Percentiles rank a stretch among this genome's conserved stretches.
Evolutionary conservation across 2,113 vertebrate genomes (phyloP).

Genomic region (Lanius collurio): DNA sequence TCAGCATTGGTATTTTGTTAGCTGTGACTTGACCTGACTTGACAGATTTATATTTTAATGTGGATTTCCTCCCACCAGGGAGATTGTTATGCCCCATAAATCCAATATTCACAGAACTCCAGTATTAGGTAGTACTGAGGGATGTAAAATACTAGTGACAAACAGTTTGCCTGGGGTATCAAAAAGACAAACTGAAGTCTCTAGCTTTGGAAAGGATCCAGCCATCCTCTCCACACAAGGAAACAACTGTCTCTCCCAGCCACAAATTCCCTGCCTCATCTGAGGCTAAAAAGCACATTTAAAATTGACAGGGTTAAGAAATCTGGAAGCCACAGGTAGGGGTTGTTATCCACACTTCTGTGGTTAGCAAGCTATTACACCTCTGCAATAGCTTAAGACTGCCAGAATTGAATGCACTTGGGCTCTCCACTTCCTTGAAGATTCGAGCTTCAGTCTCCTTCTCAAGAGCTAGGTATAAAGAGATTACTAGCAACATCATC

Average conservation of each 20-base stretch:
- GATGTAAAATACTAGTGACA: slow-evolving; percentile 21
- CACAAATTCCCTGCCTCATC: not conserved
- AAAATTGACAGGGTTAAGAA: slow-evolving; percentile 30
- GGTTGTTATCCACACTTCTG: not conserved
- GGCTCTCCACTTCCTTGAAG: not conserved
- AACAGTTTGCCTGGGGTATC: not conserved
- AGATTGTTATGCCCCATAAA: slow-evolving; percentile 44
- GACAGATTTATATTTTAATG: slow-evolving; percentile 45
- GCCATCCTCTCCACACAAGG: not conserved
- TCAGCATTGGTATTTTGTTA: slow-evolving; percentile 4
- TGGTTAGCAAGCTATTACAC: not conserved
- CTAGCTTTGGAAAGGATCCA: slow-evolving; percentile 7
- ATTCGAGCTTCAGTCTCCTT: not conserved
- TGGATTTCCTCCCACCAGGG: slow-evolving; percentile 31
- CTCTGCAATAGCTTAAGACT: not conserved
- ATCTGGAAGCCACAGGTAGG: not conserved
- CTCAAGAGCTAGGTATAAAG: not conserved
- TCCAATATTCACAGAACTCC: slow-evolving; percentile 19
- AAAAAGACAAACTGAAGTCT: not conserved
- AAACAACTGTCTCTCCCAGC: not conserved
- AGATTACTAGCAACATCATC: not conserved
- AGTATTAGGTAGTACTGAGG: not conserved
- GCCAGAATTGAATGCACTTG: not conserved
- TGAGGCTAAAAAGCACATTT: slow-evolving; percentile 14
- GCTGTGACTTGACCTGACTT: slow-evolving; percentile 28